Percentiles rank a stretch among this genome's conserved stretches.
phyloP scores from a whole-genome alignment of 1,140 invertebrate genomes.

The Rhizoglyphus robini region DNA sequence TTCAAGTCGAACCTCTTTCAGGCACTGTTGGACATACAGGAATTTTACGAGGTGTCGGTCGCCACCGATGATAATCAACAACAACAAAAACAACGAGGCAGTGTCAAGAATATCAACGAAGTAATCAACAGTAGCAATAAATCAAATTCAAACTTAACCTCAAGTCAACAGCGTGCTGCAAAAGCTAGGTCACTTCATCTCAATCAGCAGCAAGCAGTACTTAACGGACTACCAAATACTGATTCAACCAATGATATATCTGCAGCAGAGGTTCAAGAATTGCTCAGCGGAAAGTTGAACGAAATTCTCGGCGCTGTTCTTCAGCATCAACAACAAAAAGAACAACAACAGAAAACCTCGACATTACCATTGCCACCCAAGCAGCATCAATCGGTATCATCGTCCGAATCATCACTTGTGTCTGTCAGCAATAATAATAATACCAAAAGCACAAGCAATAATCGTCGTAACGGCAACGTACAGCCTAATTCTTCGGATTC shows the following conservation, averaged over 20 bases:
- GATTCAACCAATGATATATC: neutral
- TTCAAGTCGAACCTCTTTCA: slow-evolving; percentile 96
- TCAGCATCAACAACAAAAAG: slow-evolving; percentile 8
- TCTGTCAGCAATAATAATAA: neutral
- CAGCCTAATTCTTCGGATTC: neutral
- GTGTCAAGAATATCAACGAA: neutral
- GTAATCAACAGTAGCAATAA: neutral
- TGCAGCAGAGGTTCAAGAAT: slow-evolving; percentile 12
- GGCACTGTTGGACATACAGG: slow-evolving; percentile 92
- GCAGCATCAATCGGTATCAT: neutral
- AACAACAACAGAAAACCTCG: neutral
- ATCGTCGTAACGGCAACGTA: neutral
- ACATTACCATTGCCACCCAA: neutral
- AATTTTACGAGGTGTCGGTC: slow-evolving; percentile 95
- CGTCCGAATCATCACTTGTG: neutral
- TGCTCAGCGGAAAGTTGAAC: neutral
- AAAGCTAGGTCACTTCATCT: neutral
- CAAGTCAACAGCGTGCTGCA: neutral
- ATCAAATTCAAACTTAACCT: neutral
- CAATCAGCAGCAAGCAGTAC: neutral
- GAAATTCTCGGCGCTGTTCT: slow-evolving; percentile 11
- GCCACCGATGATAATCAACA: slow-evolving; percentile 78
- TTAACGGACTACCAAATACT: too few species aligned
- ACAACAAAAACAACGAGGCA: slow-evolving; percentile 17
- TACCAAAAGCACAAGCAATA: neutral